Percentiles rank a stretch among this genome's conserved stretches.
These are phyloP conservation scores for Tylochromis polylepis DNA, from an alignment of 2,113 vertebrate genomes.

Conservation along the genomic window DNA sequence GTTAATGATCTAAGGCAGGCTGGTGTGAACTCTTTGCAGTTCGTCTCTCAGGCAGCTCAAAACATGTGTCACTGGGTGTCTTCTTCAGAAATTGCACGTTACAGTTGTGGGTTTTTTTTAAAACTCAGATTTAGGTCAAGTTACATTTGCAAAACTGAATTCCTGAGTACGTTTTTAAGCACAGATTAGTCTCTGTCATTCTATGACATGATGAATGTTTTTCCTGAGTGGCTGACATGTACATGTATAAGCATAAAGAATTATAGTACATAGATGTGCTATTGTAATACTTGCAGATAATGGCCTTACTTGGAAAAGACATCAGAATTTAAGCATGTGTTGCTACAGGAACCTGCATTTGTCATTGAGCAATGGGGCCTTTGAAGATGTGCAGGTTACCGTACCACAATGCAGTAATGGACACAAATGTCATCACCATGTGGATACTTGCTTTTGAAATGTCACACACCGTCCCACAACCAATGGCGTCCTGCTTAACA, in stretches of 20 bases:
- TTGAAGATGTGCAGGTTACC: neutral
- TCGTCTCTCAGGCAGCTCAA: neutral
- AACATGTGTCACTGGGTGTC: neutral
- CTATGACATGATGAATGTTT: neutral
- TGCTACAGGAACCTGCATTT: neutral
- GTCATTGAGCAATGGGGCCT: neutral
- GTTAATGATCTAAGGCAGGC: constrained; percentile 11
- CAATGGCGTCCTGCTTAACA: neutral
- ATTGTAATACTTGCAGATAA: neutral
- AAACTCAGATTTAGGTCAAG: neutral
- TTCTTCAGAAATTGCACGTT: neutral
- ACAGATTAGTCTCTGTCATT: neutral
- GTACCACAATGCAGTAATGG: neutral
- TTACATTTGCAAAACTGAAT: neutral
- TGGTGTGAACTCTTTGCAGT: constrained; percentile 29
- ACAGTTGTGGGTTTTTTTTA: neutral
- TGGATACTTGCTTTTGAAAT: neutral
- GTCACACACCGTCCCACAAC: neutral
- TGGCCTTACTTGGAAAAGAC: neutral
- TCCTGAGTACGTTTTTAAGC: neutral
- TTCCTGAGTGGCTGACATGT: neutral
- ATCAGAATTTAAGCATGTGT: neutral
- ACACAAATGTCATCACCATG: neutral
- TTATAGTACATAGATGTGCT: neutral
- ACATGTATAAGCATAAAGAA: neutral